Conservation (phyloP, 2,797 vertebrate species). For the Orientallactaga sibirica region DNA sequence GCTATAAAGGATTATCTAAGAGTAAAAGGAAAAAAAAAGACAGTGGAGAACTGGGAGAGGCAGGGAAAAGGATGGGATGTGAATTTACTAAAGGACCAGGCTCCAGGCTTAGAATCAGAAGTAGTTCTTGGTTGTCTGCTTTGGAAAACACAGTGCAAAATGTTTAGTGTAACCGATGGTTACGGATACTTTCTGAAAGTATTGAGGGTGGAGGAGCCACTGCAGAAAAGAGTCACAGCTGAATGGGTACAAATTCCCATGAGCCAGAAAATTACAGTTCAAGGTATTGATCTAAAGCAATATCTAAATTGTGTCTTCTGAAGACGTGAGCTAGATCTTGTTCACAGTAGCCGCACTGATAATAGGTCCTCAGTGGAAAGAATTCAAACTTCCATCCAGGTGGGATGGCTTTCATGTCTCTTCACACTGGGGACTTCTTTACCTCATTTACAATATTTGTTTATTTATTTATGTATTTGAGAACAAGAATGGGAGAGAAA, state of each 20-base stretch:
- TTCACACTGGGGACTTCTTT: neutral
- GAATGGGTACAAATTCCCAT: neutral
- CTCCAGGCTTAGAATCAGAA: neutral
- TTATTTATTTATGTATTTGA: no score
- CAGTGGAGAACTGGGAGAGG: neutral
- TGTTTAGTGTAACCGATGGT: neutral
- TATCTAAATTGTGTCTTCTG: neutral
- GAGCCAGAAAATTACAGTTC: neutral
- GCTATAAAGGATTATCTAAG: neutral
- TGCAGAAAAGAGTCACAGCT: slow-evolving; percentile 13
- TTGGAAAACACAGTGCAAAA: neutral
- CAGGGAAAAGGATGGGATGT: neutral
- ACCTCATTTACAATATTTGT: neutral
- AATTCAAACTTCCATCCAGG: neutral
- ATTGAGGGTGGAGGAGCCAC: neutral
- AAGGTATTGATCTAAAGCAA: neutral
- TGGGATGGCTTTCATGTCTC: neutral
- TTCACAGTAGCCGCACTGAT: neutral
- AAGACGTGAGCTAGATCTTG: neutral
- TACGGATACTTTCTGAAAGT: neutral
- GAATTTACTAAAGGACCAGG: neutral
- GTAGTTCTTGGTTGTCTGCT: neutral
- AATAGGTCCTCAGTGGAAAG: neutral
- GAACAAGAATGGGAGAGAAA: no score
- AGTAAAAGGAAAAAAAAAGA: neutral